These are phyloP conservation scores for Eleginops maclovinus DNA, from an alignment of 2,113 vertebrate species.

Conservation along the genomic window DNA sequence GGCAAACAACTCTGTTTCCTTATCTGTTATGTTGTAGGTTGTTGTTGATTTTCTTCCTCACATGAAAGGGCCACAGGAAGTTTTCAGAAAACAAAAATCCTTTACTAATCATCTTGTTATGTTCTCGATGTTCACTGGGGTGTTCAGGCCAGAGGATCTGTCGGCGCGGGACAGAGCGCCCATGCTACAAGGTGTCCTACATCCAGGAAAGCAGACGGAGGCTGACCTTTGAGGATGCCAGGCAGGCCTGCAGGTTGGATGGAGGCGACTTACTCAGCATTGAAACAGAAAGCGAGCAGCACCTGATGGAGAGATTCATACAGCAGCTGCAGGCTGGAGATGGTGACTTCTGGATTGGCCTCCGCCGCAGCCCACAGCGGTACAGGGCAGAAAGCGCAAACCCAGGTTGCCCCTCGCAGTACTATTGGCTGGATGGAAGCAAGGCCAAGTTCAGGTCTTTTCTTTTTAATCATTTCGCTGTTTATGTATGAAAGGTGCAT, in stretches of 20 bases:
- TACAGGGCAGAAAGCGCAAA: slow-evolving; percentile 62
- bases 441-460: slow-evolving; percentile 87
- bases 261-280: slow-evolving; percentile 91
- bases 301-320: slow-evolving; percentile 88
- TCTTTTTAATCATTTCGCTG: neutral
- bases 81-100: slow-evolving; percentile 8
- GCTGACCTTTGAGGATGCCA: slow-evolving; percentile 88
- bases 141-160: slow-evolving; percentile 90
- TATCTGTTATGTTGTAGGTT: neutral
- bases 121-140: neutral
- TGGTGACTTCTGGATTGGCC: slow-evolving; percentile 96
- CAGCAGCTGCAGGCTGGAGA: slow-evolving; percentile 84
- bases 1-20: slow-evolving; percentile 18
- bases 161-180: slow-evolving; percentile 87
- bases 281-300: slow-evolving; percentile 90
- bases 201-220: slow-evolving; percentile 87
- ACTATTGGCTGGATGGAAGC: slow-evolving; percentile 93
- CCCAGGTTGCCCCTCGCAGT: slow-evolving; percentile 83
- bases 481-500: neutral
- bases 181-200: slow-evolving; percentile 93
- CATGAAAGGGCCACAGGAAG: slow-evolving; percentile 6
- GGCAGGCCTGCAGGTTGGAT: slow-evolving; percentile 83
- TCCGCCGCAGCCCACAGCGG: slow-evolving; percentile 80
- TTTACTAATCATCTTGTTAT: slow-evolving; percentile 25
- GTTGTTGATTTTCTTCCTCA: neutral